Conservation (phyloP, 2,888 invertebrate species). For the Argyra leucocephala region DNA sequence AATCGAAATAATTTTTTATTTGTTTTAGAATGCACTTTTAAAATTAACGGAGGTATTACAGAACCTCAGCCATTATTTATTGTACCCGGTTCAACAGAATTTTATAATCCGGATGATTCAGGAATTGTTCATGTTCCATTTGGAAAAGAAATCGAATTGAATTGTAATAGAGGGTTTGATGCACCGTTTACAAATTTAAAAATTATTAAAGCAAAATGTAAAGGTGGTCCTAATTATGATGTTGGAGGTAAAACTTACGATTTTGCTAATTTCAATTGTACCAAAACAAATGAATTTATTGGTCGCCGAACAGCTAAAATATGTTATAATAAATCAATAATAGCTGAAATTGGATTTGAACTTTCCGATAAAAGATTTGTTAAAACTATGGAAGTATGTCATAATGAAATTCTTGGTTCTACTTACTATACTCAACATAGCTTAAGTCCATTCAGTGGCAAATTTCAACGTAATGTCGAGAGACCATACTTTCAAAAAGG, state of each 20-base stretch:
- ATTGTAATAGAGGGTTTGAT: constrained; percentile 24
- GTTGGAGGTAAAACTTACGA: constrained; percentile 26
- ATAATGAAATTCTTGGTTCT: constrained; percentile 35
- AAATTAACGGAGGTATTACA: constrained; percentile 22
- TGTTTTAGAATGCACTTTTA: no score
- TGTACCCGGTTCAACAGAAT: constrained; percentile 33
- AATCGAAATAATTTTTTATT: no score
- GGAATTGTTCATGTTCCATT: constrained; percentile 27
- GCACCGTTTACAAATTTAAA: constrained; percentile 23
- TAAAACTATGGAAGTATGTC: constrained; percentile 40
- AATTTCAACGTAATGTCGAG: constrained; percentile 40
- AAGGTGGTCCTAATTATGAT: constrained; percentile 27
- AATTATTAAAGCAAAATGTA: constrained; percentile 31
- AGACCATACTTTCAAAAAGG: constrained; percentile 37
- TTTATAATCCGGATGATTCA: constrained; percentile 26
- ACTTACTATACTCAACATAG: constrained; percentile 41
- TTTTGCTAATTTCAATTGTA: constrained; percentile 35
- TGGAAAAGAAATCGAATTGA: constrained; percentile 30
- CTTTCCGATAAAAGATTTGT: constrained; percentile 33
- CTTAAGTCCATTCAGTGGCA: constrained; percentile 40
- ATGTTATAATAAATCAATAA: constrained; percentile 32
- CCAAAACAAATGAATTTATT: constrained; percentile 30
- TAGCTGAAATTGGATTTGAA: constrained; percentile 37
- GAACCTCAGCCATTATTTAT: constrained; percentile 53
- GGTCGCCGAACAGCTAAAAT: constrained; percentile 30